Base-by-base conservation (phyloP, 2,888 invertebrate species). In the Tetragnatha montana region DNA sequence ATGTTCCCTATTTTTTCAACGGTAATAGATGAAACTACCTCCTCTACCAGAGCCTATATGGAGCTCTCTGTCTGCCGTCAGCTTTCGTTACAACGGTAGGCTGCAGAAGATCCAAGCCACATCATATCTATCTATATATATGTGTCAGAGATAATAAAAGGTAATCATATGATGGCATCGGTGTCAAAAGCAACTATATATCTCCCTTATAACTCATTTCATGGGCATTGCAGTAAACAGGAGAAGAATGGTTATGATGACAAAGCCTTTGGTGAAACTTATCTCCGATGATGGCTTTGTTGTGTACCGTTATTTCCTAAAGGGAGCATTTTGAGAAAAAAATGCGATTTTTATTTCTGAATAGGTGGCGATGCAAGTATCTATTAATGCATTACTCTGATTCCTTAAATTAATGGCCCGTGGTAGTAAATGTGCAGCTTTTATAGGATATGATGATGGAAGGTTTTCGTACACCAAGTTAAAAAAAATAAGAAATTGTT, bases 141-240 rank as follows among this genome's bases (percentile, higher is more conserved):
- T 60, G 60, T 60, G 60, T 60, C 60, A 60, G 17, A 60, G 60
- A 60, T 60, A 60, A 60, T 60, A 60, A 60, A 60, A 12, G 60
- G 14, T 60, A 60, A 60, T 60, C 60, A 60, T 17, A 17, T 60
- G 60, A 60, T 60, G 60, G 60, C 60, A 60, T 60, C 10, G 60
- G 60, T 60, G 60, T 60, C 60, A 60, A 60, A 60, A 60, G 60
- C 60, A 60, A 60, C 60, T 60, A 60, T 60, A 60, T 60, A 60
- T 60, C 8, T 60, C 60, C 60, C 10, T 60, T 17, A 60, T 60
- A 60, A 60, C 12, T 60, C 10, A 60, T 60, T 60, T 60, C 12
- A 60, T 60, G 60, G 60, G 6, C 17, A 60, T 60, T 60, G 10
- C 60, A 60, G 60, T 10, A 60, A 60, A 3, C 12, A 60, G 4